phyloP scores from a whole-genome alignment of 1,140 invertebrate species.

The Sminthurides bifidus region DNA sequence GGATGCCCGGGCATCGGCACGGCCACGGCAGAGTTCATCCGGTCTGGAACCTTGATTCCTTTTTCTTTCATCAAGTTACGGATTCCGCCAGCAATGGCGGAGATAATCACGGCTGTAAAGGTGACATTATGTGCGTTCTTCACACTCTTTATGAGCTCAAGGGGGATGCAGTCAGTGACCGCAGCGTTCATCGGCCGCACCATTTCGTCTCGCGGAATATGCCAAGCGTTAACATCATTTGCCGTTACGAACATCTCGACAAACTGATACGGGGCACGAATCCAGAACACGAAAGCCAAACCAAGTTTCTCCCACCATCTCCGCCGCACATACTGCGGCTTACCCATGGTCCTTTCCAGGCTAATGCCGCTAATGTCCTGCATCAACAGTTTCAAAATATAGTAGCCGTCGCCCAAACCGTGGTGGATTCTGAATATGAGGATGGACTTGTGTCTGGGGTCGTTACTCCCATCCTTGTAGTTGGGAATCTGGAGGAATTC shows the following conservation, averaged over 20 bases:
- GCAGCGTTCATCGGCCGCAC: constrained; percentile 15
- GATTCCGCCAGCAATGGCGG: constrained; percentile 18
- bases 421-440: constrained; percentile 27
- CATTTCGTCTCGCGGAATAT: constrained; percentile 8
- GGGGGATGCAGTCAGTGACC: constrained; percentile 10
- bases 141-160: constrained; percentile 24
- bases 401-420: constrained; percentile 23
- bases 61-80: constrained; percentile 14
- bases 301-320: constrained; percentile 1
- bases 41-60: constrained; percentile 10
- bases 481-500: constrained; percentile 23
- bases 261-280: constrained; percentile 19
- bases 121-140: constrained; percentile 17
- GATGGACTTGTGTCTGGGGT: constrained; percentile 8
- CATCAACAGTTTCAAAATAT: constrained; percentile 23
- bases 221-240: constrained; percentile 20
- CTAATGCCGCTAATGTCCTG: constrained; percentile 16
- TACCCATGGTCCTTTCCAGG: constrained; percentile 10
- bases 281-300: constrained; percentile 11
- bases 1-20: constrained; percentile 29
- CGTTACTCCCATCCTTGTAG: not conserved
- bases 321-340: constrained; percentile 11
- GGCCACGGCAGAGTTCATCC: constrained; percentile 17
- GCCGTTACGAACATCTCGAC: constrained; percentile 9
- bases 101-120: constrained; percentile 21